Evolutionary conservation across 2,113 vertebrate genomes (phyloP), one percentile per base, ranked within the genome.

Genomic region (Scomber colias): DNA sequence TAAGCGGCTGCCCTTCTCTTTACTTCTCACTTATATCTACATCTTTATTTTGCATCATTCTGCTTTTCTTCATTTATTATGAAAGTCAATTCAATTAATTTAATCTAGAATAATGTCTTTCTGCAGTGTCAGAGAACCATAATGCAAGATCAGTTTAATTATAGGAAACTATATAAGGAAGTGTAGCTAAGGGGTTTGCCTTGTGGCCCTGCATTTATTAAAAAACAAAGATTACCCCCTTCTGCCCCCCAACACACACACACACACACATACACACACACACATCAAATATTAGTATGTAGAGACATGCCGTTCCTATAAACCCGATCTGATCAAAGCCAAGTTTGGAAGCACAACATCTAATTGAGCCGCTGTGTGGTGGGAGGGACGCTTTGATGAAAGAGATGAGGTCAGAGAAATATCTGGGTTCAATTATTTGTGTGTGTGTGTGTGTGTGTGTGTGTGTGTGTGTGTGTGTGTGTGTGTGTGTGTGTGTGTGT

Each of bases 271-370:
- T 70, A 64, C 76, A 74, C 80, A 59, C 81, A 24, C 69, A 45
- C 62, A 65, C n/a, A 27, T 68, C 50, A 61, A 67, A 77, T 83
- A 87, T 86, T 81, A 69, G 74, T 59, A 79, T 79, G 85, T 76
- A 35, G 69, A 78, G 61, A 61, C 68, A 54, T 69, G 71, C 76
- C 6, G 21, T 70, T 81, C 54, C 35, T 72, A 50, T 83, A 79
- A 90, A 79, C 35, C 27, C 5, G 11, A 48, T 66, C 48, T 84
- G 91, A 94, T 94, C 93, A 94, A 92, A 94, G 91, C 83, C 30
- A 50, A 81, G 68, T 82, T 84, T 73, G 51, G 84, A 75, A 80
- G 77, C 82, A 76, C 53, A 46, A n/a, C 12, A n/a, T 89, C 65
- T 85, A 87, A 90, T 87, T 86, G 82, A 90, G 81, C 82, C 62